phyloP scores from a whole-genome alignment of 1,140 invertebrate genomes.

The Temnothorax nylanderi region DNA sequence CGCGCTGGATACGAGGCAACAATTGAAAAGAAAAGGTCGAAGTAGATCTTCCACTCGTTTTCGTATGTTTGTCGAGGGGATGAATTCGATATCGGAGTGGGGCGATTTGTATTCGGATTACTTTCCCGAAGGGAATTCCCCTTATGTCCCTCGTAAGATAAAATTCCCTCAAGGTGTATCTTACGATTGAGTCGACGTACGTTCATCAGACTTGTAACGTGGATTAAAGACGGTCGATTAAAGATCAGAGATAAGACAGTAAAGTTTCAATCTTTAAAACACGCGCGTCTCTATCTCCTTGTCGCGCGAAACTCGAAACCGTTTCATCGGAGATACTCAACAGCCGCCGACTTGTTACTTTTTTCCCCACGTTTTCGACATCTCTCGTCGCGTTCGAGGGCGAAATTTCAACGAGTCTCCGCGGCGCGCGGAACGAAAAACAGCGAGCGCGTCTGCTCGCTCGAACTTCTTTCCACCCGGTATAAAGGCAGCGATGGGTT shows the following conservation, averaged over 20 bases:
- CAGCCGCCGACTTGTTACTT: background rate
- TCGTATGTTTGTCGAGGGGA: slow-evolving; percentile 34
- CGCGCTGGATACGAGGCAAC: background rate
- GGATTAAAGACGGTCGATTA: background rate
- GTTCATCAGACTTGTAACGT: background rate
- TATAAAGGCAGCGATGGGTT: slow-evolving; percentile 74
- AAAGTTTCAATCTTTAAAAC: background rate
- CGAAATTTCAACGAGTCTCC: slow-evolving; percentile 39
- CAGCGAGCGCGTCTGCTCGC: slow-evolving; percentile 20
- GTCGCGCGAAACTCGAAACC: background rate
- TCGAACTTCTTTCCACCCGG: slow-evolving; percentile 66
- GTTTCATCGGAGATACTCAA: background rate
- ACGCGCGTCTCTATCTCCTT: background rate
- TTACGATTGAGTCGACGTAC: slow-evolving; percentile 20
- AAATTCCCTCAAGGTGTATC: slow-evolving; percentile 14
- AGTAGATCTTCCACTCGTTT: slow-evolving; percentile 31
- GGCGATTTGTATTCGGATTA: slow-evolving; percentile 57
- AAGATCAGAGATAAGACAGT: background rate
- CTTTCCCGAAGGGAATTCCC: background rate
- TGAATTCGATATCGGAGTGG: slow-evolving; percentile 29
- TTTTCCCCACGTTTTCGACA: background rate
- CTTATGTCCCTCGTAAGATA: background rate
- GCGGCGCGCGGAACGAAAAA: slow-evolving; percentile 27
- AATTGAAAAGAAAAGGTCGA: slow-evolving; percentile 23
- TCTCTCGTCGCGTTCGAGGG: slow-evolving; percentile 7